Conservation (phyloP, 35 echinoderm and acorn worm species). For the Ptychodera flava region DNA sequence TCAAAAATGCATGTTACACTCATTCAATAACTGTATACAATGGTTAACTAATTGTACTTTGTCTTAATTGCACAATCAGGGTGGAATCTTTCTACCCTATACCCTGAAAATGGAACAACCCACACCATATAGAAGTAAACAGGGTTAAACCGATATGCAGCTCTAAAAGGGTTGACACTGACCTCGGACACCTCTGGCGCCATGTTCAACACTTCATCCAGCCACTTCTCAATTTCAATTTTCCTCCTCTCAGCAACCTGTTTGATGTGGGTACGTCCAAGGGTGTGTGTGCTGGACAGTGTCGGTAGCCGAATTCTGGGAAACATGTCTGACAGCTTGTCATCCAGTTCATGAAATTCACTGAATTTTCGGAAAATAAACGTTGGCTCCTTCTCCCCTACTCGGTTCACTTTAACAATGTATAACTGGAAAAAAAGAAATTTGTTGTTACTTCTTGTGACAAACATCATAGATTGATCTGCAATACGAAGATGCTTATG, state of each 20-base stretch:
- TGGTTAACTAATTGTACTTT: too few species aligned
- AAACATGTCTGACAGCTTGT: conserved; percentile 58
- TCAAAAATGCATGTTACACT: too few species aligned
- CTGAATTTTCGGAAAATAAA: conserved; percentile 96
- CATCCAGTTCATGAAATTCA: conserved; percentile 72
- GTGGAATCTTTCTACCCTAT: too few species aligned
- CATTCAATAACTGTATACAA: too few species aligned
- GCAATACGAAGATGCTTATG: too few species aligned
- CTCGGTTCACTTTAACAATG: conserved; percentile 59
- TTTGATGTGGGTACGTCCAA: conserved; percentile 85
- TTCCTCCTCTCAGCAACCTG: conserved; percentile 91
- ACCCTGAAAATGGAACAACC: too few species aligned
- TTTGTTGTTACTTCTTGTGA: too few species aligned
- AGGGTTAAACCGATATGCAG: too few species aligned
- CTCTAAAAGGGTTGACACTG: too few species aligned
- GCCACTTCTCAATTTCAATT: conserved; percentile 50
- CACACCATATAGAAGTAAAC: too few species aligned
- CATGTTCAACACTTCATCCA: conserved; percentile 42
- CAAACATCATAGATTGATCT: too few species aligned
- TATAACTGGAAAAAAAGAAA: conserved; percentile 59
- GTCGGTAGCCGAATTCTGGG: conserved; percentile 46
- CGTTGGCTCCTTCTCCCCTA: conserved; percentile 53
- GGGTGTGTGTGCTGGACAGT: conserved; percentile 33
- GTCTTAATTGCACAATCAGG: too few species aligned
- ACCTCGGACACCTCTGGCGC: conserved; percentile 73